Conservation (phyloP, 2,113 vertebrate genomes). For the Ceratotherium simum region DNA sequence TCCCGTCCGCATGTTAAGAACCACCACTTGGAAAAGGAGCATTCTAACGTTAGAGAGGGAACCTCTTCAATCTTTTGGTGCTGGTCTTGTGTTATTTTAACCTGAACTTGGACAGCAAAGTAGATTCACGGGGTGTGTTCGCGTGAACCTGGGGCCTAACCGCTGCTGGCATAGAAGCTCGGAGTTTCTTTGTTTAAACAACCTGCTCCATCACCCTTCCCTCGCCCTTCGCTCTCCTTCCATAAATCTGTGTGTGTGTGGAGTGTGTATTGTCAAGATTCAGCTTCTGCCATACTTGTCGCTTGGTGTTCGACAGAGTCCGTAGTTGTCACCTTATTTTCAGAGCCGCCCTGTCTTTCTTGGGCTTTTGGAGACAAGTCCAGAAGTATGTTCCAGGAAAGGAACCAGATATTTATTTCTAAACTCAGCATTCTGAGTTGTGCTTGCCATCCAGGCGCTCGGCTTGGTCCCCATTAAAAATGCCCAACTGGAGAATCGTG, state of each 20-base stretch:
- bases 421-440: fast-evolving
- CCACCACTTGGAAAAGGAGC: neutral
- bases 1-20: fast-evolving
- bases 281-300: fast-evolving
- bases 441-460: fast-evolving
- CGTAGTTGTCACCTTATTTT: neutral
- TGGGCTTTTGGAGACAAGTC: neutral
- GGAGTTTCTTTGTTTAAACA: neutral
- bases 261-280: neutral
- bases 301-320: neutral
- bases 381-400: neutral
- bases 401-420: neutral
- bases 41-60: neutral
- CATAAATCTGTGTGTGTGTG: neutral
- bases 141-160: neutral
- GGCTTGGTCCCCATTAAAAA: neutral
- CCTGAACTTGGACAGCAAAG: neutral
- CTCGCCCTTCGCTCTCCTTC: neutral
- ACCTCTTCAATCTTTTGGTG: fast-evolving
- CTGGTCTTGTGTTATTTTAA: neutral
- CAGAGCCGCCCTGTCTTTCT: neutral
- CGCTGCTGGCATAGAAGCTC: too few species aligned
- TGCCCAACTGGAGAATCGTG: neutral
- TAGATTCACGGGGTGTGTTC: fast-evolving
- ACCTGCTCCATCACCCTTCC: neutral